Evolutionary conservation across 2,888 invertebrate species (phyloP), one percentile per base, ranked within the genome.

Genomic region (Pammene fasciana): DNA sequence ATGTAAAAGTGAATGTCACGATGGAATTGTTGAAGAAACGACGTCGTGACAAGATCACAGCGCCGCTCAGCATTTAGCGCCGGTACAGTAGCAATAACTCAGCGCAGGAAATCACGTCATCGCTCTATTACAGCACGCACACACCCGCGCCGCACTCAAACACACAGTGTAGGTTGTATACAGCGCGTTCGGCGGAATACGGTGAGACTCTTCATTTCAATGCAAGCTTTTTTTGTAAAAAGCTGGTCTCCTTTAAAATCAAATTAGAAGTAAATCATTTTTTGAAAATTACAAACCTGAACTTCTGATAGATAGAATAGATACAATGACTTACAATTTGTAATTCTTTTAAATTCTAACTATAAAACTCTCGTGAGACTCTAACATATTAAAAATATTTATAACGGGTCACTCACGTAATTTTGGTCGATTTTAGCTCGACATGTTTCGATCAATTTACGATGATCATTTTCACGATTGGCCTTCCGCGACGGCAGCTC

Each of bases 91-190:
- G 92, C 92, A 91, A 91, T 92, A 92, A 92, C 92, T 91, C 92
- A 90, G 88, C 90, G 87, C 90, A 89, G 91, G 91, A 91, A 92
- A 92, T 92, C 92, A 92, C 93, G 92, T 93, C 92, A 92, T 90
- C 92, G 92, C 90, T 93, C 92, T 91, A 92, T 93, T 92, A 93
- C 92, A 85, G 85, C 74, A 80, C 86, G 76, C 85, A 86, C 84
- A 86, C 84, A 70, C 10, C 71, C 70, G 36, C 18, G 13, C 13
- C 73, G 70, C 79, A 68, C 83, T 78, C 84, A 81, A 83, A 79
- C 68, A 59, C 73, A 55, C 70, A 62, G 45, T 79, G 80, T 85
- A 72, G 61, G 71, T 78, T 70, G 71, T 54, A 71, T 73, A 75
- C 64, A 71, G 48, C 41, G 38, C 72, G 68, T 67, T 67, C 80